phyloP scores from a whole-genome alignment of 2,113 vertebrate species.

The Sylvietta virens region DNA sequence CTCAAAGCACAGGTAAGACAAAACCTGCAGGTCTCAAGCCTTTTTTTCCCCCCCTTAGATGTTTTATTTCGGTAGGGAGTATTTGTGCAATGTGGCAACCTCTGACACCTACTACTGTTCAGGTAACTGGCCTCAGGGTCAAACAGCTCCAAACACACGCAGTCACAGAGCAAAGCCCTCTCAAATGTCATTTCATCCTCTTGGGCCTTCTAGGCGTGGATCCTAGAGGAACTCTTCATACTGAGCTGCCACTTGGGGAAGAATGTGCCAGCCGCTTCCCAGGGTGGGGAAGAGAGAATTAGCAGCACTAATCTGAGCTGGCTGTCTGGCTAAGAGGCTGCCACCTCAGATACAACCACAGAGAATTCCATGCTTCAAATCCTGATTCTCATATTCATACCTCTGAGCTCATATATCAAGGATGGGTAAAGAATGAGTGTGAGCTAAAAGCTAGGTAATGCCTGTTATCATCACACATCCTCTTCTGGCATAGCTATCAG shows the following conservation, averaged over 20 bases:
- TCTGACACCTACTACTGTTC: neutral
- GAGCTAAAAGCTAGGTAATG: neutral
- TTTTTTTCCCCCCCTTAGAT: too few relatives aligned
- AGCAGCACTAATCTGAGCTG: neutral
- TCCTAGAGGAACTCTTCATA: neutral
- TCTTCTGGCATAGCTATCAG: neutral
- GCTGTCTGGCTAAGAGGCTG: neutral
- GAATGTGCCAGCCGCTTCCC: neutral
- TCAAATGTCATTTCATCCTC: neutral
- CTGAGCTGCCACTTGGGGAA: neutral
- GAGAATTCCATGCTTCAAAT: neutral
- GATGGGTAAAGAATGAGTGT: neutral
- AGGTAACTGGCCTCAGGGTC: neutral
- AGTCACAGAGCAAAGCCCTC: neutral
- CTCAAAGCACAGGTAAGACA: neutral
- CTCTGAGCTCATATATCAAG: accelerated
- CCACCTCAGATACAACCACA: neutral
- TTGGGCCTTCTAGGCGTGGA: accelerated
- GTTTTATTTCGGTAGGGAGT: neutral
- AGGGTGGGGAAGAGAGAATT: neutral
- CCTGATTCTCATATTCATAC: neutral
- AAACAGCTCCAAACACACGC: accelerated
- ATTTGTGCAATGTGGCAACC: neutral
- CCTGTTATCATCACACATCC: neutral
- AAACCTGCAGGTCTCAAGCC: accelerated